Conservation (phyloP, 2,888 invertebrate genomes). For the Tillus elongatus region DNA sequence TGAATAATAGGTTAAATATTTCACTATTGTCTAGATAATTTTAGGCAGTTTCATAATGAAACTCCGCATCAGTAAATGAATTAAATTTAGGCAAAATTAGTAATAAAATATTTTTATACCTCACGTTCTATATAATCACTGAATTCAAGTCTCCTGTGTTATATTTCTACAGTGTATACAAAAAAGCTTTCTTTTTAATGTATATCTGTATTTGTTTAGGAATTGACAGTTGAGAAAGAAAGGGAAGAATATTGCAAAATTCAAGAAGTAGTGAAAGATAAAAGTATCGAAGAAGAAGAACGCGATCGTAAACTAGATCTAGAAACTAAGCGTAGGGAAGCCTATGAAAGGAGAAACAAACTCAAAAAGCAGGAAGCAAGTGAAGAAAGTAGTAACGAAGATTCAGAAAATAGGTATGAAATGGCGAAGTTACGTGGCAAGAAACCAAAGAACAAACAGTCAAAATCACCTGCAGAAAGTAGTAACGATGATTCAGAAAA, state of each 20-base stretch:
- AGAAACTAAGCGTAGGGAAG: slow-evolving; percentile 38
- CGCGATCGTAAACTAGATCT: slow-evolving; percentile 44
- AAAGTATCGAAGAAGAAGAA: slow-evolving; percentile 33
- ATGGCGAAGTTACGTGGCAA: slow-evolving; percentile 36
- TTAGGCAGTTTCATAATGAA: too few species aligned
- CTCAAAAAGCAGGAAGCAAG: slow-evolving; percentile 46
- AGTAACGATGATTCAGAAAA: slow-evolving; percentile 26
- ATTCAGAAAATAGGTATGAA: slow-evolving; percentile 32
- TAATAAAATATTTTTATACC: too few species aligned
- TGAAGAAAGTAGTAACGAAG: slow-evolving; percentile 36
- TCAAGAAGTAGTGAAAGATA: background rate
- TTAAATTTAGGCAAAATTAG: too few species aligned
- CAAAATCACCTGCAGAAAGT: slow-evolving; percentile 40
- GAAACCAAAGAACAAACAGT: slow-evolving; percentile 28
- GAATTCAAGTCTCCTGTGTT: too few species aligned
- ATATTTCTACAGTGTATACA: too few species aligned
- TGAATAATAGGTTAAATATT: too few species aligned
- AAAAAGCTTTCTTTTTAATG: too few species aligned
- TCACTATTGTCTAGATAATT: too few species aligned
- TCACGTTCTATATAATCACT: too few species aligned
- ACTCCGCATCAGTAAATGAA: too few species aligned
- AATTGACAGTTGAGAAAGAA: slow-evolving; percentile 32
- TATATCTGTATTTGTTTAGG: too few species aligned
- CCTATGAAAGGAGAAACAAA: slow-evolving; percentile 45
- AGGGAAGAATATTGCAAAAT: slow-evolving; percentile 9